Conservation (phyloP, 2,888 invertebrate species). For the Drosophila heteroneura region DNA sequence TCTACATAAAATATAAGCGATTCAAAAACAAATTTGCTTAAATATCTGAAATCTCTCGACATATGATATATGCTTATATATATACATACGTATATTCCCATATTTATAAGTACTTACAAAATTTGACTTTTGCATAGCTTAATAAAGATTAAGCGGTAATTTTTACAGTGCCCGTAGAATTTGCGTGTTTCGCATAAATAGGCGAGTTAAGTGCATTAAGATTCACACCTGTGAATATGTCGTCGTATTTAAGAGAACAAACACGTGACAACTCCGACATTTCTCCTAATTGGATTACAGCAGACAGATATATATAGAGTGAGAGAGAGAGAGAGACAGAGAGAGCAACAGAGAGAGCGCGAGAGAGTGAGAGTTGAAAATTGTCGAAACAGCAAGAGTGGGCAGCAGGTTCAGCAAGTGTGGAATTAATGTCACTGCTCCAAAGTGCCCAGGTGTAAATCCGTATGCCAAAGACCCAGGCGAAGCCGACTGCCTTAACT, state of each 20-base stretch:
- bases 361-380: slow-evolving; percentile 20
- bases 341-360: background rate
- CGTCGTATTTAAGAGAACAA: slow-evolving; percentile 48
- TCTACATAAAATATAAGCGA: background rate
- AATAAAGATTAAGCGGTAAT: background rate
- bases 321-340: slow-evolving; percentile 6
- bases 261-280: slow-evolving; percentile 68
- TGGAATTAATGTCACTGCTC: slow-evolving; percentile 70
- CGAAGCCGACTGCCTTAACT: slow-evolving; percentile 8
- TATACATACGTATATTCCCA: background rate
- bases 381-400: slow-evolving; percentile 71
- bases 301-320: slow-evolving; percentile 6
- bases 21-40: background rate
- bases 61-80: background rate
- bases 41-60: background rate
- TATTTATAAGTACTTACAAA: background rate
- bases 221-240: slow-evolving; percentile 58
- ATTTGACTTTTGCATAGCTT: background rate
- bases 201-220: slow-evolving; percentile 35
- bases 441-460: slow-evolving; percentile 52
- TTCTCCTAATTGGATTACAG: slow-evolving; percentile 76
- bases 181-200: slow-evolving; percentile 18
- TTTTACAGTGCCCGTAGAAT: background rate
- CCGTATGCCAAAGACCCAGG: slow-evolving; percentile 20
- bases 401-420: slow-evolving; percentile 55